A percentile compares a stretch with the other conserved stretches of the same genome.
Evolutionary conservation across 2,888 invertebrate species (phyloP).

Genomic region (Drosophila recens): DNA sequence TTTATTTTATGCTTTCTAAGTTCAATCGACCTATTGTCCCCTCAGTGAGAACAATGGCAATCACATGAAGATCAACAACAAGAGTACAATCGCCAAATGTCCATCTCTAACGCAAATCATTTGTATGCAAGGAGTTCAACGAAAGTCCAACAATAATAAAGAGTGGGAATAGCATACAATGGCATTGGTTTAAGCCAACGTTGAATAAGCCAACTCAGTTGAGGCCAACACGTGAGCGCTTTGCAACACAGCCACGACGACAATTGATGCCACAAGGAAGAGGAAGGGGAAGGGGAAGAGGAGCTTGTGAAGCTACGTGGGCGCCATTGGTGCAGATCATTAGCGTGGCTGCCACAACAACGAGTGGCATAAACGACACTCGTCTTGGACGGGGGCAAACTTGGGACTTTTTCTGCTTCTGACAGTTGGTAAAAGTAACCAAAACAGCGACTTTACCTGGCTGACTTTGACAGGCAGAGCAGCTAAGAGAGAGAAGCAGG

Average conservation of each 20-base stretch:
- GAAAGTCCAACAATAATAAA: slow-evolving; percentile 5
- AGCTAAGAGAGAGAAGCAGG: background rate
- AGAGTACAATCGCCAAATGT: slow-evolving; percentile 9
- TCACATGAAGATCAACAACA: slow-evolving; percentile 11
- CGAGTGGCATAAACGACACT: slow-evolving; percentile 43
- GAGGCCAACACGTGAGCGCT: slow-evolving; percentile 42
- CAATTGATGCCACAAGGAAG: slow-evolving; percentile 34
- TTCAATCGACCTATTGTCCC: too few relatives aligned
- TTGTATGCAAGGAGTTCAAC: slow-evolving; percentile 27
- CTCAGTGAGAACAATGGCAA: background rate
- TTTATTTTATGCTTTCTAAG: too few relatives aligned
- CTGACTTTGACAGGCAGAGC: background rate
- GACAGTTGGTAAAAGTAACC: slow-evolving; percentile 35
- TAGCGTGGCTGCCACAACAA: slow-evolving; percentile 57
- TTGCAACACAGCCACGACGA: slow-evolving; percentile 21
- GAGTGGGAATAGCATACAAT: slow-evolving; percentile 18
- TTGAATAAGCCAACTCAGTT: slow-evolving; percentile 20
- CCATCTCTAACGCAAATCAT: slow-evolving; percentile 27
- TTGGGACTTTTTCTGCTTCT: slow-evolving; percentile 39
- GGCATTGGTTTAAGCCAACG: slow-evolving; percentile 20
- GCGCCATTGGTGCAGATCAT: slow-evolving; percentile 75
- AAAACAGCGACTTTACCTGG: slow-evolving; percentile 5
- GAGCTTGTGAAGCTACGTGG: slow-evolving; percentile 52
- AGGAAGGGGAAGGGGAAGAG: slow-evolving; percentile 12
- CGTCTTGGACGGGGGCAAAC: slow-evolving; percentile 28